Evolutionary conservation across 2,797 vertebrate species (phyloP), one percentile per base, ranked within the genome.

Genomic region (Botia almorhae): DNA sequence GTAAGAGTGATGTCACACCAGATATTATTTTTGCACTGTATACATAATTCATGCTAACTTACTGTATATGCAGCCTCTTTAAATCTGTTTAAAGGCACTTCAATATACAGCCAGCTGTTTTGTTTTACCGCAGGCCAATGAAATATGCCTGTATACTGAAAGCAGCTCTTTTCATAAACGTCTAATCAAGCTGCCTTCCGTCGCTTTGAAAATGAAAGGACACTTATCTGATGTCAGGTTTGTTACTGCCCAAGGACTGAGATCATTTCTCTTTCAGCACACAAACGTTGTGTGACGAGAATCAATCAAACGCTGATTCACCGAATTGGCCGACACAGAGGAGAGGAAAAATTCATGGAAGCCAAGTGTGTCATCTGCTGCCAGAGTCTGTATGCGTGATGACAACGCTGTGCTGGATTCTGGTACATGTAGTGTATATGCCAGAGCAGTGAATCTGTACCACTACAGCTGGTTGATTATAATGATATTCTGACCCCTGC

Each of bases 401-500:
- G 78, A 80, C 78, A 80, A 68, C 56, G 39, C 50, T 68, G 63
- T 69, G 48, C 53, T 76, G 61, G 65, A 79, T 81, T 61, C 26
- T 64, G 64, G 71, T 74, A 33, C 56, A 17, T 60, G 55, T 39
- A 53, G 16, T 17, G 33, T 76, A 33, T 46, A 46, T 12, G 55
- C 26, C 56, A 46, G 63, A 71, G 76, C 64, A 64, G 70, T 78
- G 71, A 69, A 16, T 50, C 78, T 74, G 51, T 68, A 58, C 51
- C 29, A 58, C 78, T 81, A 83, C 78, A 82, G 78, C 81, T 82
- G 81, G 68, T 80, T 82, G 81, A 84, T 84, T 81, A 84, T 84
- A 86, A 84, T 86, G 81, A 81, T 82, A 82, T 86, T 86, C 85
- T 82, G 75, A 84, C 81, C 80, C 85, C 85, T 76, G 85, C 85